Conservation (phyloP, 2,888 invertebrate species). For the Syritta pipiens region DNA sequence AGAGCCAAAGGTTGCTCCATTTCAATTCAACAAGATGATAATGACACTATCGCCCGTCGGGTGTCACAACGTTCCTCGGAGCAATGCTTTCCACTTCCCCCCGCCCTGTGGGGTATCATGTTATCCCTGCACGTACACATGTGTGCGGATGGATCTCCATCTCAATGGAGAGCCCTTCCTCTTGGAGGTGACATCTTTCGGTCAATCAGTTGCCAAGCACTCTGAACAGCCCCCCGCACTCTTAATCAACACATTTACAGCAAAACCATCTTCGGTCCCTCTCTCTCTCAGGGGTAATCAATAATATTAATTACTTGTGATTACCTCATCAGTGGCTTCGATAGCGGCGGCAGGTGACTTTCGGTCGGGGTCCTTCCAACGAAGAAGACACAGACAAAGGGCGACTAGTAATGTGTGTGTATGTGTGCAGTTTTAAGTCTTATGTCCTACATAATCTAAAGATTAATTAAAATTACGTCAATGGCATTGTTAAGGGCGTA, state of each 20-base stretch:
- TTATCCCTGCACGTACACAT: constrained; percentile 3
- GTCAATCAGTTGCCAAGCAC: constrained; percentile 15
- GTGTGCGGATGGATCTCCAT: too few species aligned
- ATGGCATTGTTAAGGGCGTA: not conserved
- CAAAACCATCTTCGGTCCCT: constrained; percentile 10
- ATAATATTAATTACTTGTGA: constrained; percentile 32
- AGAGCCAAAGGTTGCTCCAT: not conserved
- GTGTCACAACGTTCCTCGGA: not conserved
- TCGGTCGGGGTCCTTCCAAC: not conserved
- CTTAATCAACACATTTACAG: constrained; percentile 7
- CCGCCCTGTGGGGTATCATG: not conserved
- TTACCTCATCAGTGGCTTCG: constrained; percentile 27
- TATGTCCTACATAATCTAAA: constrained; percentile 20
- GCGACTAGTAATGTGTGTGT: not conserved
- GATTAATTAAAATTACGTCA: constrained; percentile 34
- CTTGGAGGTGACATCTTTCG: constrained; percentile 17
- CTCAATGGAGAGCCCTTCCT: not conserved
- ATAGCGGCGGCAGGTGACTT: not conserved
- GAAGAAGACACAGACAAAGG: not conserved
- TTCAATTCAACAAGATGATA: not conserved
- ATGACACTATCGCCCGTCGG: constrained; percentile 3
- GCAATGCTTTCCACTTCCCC: too few species aligned
- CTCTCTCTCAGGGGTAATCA: constrained; percentile 17
- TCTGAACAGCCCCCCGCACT: constrained; percentile 3
- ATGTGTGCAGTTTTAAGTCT: constrained; percentile 13